Conservation (phyloP, 2,888 invertebrate genomes). For the Acronicta leporina region DNA sequence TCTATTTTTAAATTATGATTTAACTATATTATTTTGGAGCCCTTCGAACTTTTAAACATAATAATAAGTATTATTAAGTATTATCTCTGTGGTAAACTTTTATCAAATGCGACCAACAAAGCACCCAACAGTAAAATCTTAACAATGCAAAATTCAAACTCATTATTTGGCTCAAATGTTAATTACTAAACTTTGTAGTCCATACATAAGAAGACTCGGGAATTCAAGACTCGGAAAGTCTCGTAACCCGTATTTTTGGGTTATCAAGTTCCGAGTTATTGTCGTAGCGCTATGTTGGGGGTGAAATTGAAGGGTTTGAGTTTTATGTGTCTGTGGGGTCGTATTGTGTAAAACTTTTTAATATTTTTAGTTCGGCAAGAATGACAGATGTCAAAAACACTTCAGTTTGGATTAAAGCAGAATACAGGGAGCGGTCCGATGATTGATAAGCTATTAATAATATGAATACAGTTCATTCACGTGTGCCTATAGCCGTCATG, state of each 20-base stretch:
- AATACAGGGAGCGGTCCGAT: not conserved
- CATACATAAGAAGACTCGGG: constrained; percentile 25
- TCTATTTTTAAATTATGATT: too few relatives aligned
- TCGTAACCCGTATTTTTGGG: constrained; percentile 32
- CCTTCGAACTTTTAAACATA: too few relatives aligned
- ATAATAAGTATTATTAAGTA: too few relatives aligned
- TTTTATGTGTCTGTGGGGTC: constrained; percentile 20
- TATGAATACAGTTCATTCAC: not conserved
- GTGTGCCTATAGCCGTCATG: not conserved
- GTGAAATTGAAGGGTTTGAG: constrained; percentile 34
- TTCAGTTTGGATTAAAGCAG: constrained; percentile 8
- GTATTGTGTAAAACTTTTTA: constrained; percentile 25
- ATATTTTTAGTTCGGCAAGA: constrained; percentile 13
- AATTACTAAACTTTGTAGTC: constrained; percentile 50
- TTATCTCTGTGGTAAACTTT: constrained; percentile 18
- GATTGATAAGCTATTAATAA: not conserved
- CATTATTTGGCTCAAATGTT: constrained; percentile 37
- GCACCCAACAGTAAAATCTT: constrained; percentile 24
- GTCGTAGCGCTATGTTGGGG: constrained; percentile 13
- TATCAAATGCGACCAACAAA: constrained; percentile 12
- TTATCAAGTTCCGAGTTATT: constrained; percentile 29
- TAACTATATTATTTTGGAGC: too few relatives aligned
- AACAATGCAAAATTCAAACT: constrained; percentile 40
- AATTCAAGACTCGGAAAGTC: constrained; percentile 24
- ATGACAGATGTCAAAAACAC: constrained; percentile 31